Percentiles rank a stretch among this genome's conserved stretches.
Evolutionary conservation across 2,888 invertebrate species (phyloP).

Genomic region (Myopa tessellatipennis): DNA sequence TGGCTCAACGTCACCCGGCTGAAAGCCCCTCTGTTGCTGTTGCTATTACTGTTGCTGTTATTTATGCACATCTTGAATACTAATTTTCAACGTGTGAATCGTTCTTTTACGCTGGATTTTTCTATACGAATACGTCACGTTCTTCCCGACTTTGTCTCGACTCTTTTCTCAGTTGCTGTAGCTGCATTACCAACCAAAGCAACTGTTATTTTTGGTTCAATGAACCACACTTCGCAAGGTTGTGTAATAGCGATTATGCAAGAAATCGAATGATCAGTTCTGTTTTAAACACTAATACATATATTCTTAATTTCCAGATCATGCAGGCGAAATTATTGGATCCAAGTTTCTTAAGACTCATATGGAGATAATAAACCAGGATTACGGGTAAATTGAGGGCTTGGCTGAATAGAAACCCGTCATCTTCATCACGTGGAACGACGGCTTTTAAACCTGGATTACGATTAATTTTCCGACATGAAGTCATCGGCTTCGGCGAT

Average conservation of each 20-base stretch:
- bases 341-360: too few relatives aligned
- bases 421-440: too few relatives aligned
- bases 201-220: constrained; percentile 9
- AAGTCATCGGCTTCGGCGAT: too few relatives aligned
- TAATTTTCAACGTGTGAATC: constrained; percentile 15
- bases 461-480: too few relatives aligned
- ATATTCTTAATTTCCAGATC: too few relatives aligned
- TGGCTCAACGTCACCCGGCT: not conserved
- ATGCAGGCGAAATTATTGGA: too few relatives aligned
- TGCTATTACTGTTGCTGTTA: not conserved
- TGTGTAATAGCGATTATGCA: not conserved
- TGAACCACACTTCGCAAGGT: not conserved
- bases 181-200: not conserved
- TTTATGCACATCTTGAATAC: constrained; percentile 20
- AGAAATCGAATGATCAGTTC: not conserved
- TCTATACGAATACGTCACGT: not conserved
- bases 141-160: not conserved
- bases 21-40: not conserved
- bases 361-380: too few relatives aligned
- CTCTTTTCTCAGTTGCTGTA: not conserved
- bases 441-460: too few relatives aligned
- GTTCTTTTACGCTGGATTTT: not conserved
- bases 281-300: too few relatives aligned
- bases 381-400: too few relatives aligned
- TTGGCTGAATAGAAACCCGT: too few relatives aligned